Evolutionary conservation across 2,888 invertebrate genomes (phyloP).

Genomic region (Catonia carolina): DNA sequence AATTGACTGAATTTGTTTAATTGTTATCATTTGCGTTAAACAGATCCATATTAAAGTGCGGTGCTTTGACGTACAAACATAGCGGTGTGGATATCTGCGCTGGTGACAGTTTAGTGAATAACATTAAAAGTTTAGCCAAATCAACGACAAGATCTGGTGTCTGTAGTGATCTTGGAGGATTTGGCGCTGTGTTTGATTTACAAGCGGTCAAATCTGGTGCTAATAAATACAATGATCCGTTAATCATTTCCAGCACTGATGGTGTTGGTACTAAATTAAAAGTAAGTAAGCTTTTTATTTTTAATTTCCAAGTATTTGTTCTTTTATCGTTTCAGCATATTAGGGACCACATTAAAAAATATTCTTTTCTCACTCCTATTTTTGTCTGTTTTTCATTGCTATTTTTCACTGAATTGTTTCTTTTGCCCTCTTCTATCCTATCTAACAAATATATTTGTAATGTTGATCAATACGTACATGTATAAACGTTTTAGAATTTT

Average conservation of each 20-base stretch:
- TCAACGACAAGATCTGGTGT: constrained; percentile 73
- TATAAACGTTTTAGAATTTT: too few relatives aligned
- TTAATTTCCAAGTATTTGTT: background rate
- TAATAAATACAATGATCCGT: constrained; percentile 68
- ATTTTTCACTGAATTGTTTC: too few relatives aligned
- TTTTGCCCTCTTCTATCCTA: too few relatives aligned
- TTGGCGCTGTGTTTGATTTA: constrained; percentile 87
- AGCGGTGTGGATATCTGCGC: constrained; percentile 92
- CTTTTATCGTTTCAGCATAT: background rate
- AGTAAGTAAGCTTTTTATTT: constrained; percentile 44
- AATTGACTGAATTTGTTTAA: too few relatives aligned
- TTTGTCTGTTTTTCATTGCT: too few relatives aligned
- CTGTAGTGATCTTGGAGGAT: constrained; percentile 79
- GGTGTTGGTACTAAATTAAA: constrained; percentile 97
- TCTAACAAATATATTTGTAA: too few relatives aligned
- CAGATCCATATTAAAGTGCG: constrained; percentile 50
- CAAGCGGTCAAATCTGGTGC: constrained; percentile 45
- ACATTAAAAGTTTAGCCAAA: constrained; percentile 74
- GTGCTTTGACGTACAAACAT: constrained; percentile 75
- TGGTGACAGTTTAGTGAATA: constrained; percentile 76
- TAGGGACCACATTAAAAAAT: too few relatives aligned
- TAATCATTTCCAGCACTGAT: constrained; percentile 89
- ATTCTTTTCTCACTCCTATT: too few relatives aligned
- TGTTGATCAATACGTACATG: too few relatives aligned
- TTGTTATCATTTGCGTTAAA: too few relatives aligned